These are phyloP conservation scores for Phytoseiulus persimilis DNA, from an alignment of 2,888 invertebrate genomes.

Conservation along the genomic window DNA sequence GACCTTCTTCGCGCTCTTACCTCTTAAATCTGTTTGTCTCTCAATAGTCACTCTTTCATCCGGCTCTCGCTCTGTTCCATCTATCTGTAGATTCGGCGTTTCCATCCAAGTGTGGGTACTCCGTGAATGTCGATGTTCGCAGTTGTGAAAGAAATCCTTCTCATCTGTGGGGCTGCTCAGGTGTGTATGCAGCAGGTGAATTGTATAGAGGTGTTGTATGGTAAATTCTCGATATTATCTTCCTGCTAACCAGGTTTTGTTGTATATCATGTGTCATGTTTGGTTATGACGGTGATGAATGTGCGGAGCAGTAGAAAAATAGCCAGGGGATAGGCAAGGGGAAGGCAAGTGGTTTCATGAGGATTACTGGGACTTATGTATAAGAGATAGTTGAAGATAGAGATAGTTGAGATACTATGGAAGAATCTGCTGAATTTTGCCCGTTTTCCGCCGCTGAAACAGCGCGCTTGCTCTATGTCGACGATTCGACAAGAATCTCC, in stretches of 20 bases:
- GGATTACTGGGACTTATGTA: neutral
- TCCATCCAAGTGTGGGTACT: neutral
- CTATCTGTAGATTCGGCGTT: neutral
- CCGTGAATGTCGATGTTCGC: neutral
- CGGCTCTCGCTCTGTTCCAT: neutral
- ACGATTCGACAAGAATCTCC: neutral
- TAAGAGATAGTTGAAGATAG: neutral
- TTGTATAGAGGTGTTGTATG: neutral
- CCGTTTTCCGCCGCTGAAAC: neutral
- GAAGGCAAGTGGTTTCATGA: neutral
- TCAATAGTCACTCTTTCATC: neutral
- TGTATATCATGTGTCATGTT: neutral
- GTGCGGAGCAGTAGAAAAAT: neutral
- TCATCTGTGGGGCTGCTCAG: neutral
- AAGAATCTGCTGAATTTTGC: neutral
- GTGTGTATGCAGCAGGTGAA: constrained; percentile 5
- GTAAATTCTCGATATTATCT: neutral
- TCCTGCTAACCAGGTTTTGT: neutral
- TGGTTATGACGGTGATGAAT: constrained; percentile 5
- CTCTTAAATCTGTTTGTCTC: neutral
- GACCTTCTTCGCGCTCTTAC: neutral
- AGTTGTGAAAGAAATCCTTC: neutral
- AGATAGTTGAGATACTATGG: neutral
- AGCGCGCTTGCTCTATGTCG: neutral
- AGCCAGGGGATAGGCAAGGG: neutral